These are phyloP conservation scores for Tupaia chinensis DNA, from an alignment of 2,113 vertebrate genomes.

Conservation along the genomic window DNA sequence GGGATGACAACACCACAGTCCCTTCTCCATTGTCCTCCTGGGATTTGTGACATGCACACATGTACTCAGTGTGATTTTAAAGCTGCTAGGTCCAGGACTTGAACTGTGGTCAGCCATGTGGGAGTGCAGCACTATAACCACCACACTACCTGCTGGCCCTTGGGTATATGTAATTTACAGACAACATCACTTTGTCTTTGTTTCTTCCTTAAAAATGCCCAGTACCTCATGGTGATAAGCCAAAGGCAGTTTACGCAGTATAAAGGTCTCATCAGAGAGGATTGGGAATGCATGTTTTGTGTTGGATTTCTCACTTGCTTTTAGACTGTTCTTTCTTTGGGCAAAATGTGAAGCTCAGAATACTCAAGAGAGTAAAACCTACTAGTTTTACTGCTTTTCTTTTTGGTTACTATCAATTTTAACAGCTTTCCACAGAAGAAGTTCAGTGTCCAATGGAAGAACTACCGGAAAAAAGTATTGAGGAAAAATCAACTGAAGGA, in stretches of 20 bases:
- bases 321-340: background rate
- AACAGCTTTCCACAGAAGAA: constrained; percentile 58
- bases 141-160: too few species aligned
- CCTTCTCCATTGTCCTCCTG: too few species aligned
- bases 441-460: constrained; percentile 43
- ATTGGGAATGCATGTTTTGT: background rate
- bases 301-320: constrained; percentile 33
- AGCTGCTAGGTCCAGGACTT: too few species aligned
- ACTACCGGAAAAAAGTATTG: background rate
- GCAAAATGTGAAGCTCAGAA: background rate
- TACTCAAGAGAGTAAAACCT: background rate
- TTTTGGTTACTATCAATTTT: constrained; percentile 52
- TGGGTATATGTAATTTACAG: background rate
- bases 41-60: too few species aligned
- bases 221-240: background rate
- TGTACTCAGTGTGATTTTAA: too few species aligned
- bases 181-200: background rate
- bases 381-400: constrained; percentile 13
- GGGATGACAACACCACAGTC: too few species aligned
- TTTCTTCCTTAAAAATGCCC: background rate
- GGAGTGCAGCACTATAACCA: too few species aligned
- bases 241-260: background rate
- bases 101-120: too few species aligned
- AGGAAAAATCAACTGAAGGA: constrained; percentile 51
- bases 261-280: background rate